These are phyloP conservation scores for Muscidifurax raptorellus DNA, from an alignment of 1,140 invertebrate species.

Conservation along the genomic window DNA sequence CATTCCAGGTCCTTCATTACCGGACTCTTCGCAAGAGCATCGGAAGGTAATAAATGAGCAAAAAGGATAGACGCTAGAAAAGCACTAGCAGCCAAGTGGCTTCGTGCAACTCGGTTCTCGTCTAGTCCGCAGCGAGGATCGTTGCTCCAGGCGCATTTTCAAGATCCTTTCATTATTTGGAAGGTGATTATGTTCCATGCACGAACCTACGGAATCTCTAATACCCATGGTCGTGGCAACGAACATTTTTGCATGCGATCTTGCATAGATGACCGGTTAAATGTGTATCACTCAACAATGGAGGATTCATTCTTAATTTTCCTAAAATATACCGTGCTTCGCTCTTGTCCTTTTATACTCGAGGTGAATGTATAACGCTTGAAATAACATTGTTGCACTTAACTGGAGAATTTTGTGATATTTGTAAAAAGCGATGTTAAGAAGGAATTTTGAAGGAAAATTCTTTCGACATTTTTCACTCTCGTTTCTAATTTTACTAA, in stretches of 20 bases:
- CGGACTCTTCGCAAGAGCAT: neutral
- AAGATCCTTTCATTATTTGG: neutral
- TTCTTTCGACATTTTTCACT: neutral
- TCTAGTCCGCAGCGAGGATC: neutral
- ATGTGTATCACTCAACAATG: neutral
- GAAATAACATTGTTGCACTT: neutral
- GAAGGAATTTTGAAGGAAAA: slow-evolving; percentile 5
- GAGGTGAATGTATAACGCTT: neutral
- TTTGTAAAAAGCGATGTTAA: neutral
- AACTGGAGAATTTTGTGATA: neutral
- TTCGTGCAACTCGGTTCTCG: neutral
- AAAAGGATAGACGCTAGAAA: neutral
- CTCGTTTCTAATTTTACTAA: neutral
- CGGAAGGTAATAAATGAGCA: neutral
- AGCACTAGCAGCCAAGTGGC: neutral
- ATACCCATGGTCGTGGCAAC: neutral
- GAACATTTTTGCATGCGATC: neutral
- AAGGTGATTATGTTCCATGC: neutral
- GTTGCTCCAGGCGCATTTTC: neutral
- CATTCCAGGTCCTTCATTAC: slow-evolving; percentile 59
- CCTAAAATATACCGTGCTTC: neutral
- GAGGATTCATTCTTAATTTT: neutral
- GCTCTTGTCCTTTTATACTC: neutral
- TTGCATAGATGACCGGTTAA: neutral
- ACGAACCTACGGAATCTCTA: neutral